phyloP scores from a whole-genome alignment of 2,888 invertebrate genomes.

The Drosophila borborema region DNA sequence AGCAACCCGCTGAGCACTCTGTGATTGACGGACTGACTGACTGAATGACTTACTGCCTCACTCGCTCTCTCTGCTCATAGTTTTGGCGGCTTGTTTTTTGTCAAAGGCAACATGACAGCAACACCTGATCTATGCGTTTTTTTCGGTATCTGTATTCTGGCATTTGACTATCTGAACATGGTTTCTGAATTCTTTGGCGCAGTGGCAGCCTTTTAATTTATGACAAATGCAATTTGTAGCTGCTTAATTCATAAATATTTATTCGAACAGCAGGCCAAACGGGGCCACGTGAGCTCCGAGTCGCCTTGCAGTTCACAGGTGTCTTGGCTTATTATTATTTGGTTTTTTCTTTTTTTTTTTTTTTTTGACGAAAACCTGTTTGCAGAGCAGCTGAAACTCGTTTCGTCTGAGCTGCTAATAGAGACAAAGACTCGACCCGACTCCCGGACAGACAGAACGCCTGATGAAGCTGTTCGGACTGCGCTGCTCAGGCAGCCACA shows the following conservation, averaged over 20 bases:
- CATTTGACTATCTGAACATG: constrained; percentile 20
- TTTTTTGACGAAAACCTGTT: constrained; percentile 43
- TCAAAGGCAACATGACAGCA: constrained; percentile 64
- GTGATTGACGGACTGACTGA: constrained; percentile 43
- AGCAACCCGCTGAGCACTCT: constrained; percentile 46
- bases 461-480: constrained; percentile 60
- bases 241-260: constrained; percentile 70
- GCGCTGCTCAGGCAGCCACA: constrained; percentile 13
- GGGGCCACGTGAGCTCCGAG: constrained; percentile 50
- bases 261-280: constrained; percentile 41
- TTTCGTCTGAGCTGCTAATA: constrained; percentile 52
- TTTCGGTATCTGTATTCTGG: constrained; percentile 32
- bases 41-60: constrained; percentile 39
- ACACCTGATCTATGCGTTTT: constrained; percentile 56
- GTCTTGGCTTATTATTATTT: constrained; percentile 17
- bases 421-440: constrained; percentile 52
- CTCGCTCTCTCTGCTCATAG: neutral
- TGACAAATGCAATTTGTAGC: constrained; percentile 71
- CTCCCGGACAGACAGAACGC: constrained; percentile 4
- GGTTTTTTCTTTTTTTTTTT: neutral
- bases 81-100: constrained; percentile 59
- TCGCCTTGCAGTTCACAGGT: constrained; percentile 47
- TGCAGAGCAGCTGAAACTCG: constrained; percentile 57
- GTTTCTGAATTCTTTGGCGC: constrained; percentile 35
- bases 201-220: constrained; percentile 52